A percentile compares a stretch with the other conserved stretches of the same genome.
Evolutionary conservation across 2,797 vertebrate species (phyloP).

Genomic region (Tapera naevia): DNA sequence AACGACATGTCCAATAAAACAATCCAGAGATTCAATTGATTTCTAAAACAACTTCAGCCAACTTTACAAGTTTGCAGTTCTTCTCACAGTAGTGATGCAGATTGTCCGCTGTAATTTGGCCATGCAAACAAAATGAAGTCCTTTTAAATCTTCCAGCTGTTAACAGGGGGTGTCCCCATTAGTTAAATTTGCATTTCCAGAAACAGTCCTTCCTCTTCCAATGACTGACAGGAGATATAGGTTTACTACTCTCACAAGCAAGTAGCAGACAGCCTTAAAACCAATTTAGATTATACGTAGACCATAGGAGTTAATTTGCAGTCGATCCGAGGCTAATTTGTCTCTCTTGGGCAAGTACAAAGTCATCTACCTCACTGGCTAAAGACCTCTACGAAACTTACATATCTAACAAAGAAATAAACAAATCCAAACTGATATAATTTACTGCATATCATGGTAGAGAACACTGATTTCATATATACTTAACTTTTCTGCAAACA

Average conservation of each 20-base stretch:
- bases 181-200: not conserved
- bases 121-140: too few relatives aligned
- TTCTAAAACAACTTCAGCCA: not conserved
- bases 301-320: not conserved
- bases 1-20: not conserved
- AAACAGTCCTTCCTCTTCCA: not conserved
- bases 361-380: not conserved
- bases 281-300: not conserved
- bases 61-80: not conserved
- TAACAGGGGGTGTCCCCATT: not conserved
- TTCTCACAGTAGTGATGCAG: not conserved
- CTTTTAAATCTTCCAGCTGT: not conserved
- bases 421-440: not conserved
- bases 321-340: slow-evolving; percentile 4
- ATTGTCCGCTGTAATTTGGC: not conserved
- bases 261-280: not conserved
- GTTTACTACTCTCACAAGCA: not conserved
- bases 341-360: not conserved
- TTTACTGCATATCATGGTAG: not conserved
- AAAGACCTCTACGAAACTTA: not conserved
- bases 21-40: not conserved
- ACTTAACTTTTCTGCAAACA: not conserved
- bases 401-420: not conserved
- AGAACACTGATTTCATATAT: not conserved
- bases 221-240: not conserved